Evolutionary conservation across 2,113 vertebrate genomes (phyloP).

Genomic region (Phyllopteryx taeniolatus): DNA sequence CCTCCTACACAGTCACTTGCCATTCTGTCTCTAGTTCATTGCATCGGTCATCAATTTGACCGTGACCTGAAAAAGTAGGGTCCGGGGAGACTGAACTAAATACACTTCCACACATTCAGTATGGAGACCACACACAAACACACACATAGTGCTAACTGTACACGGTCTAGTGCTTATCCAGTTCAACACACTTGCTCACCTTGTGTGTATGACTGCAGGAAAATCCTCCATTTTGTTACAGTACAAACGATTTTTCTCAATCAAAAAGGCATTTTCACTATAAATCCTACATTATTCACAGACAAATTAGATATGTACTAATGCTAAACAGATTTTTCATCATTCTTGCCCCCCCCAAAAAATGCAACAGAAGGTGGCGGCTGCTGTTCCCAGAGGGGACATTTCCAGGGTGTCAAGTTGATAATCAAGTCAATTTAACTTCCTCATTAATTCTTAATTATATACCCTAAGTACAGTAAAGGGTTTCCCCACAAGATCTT

Average conservation of each 20-base stretch:
- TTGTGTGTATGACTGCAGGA: background rate
- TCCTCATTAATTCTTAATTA: too few species aligned
- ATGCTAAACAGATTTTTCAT: too few species aligned
- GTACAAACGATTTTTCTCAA: too few species aligned
- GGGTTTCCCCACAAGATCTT: too few species aligned
- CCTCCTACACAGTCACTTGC: background rate
- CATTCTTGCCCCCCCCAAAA: too few species aligned
- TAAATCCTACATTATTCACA: too few species aligned
- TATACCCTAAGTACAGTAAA: too few species aligned
- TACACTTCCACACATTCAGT: constrained; percentile 39
- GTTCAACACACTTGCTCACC: constrained; percentile 12
- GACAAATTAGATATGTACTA: too few species aligned
- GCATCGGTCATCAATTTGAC: constrained; percentile 44
- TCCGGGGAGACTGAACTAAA: constrained; percentile 69
- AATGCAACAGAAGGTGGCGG: too few species aligned
- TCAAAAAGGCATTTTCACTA: too few species aligned
- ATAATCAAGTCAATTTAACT: too few species aligned
- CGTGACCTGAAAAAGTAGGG: constrained; percentile 67
- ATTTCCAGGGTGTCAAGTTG: too few species aligned
- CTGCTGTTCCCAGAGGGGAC: background rate
- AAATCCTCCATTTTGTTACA: background rate
- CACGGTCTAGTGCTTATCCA: constrained; percentile 28
- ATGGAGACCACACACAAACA: constrained; percentile 14
- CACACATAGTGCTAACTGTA: constrained; percentile 6
- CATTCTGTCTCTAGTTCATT: background rate